Conservation (phyloP, 1,140 invertebrate genomes). For the Lineus longissimus region DNA sequence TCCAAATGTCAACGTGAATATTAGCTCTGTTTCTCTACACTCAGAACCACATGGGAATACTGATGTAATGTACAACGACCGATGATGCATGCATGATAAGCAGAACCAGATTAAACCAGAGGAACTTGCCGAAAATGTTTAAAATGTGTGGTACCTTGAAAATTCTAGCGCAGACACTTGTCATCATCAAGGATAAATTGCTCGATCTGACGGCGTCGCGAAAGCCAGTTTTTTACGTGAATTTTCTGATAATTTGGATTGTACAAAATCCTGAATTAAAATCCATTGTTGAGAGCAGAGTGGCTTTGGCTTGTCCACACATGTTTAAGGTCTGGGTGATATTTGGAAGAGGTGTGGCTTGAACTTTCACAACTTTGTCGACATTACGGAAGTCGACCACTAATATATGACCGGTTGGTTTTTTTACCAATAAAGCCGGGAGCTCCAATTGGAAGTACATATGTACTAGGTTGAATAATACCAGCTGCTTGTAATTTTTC, state of each 20-base stretch:
- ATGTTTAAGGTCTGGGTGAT: slow-evolving; percentile 31
- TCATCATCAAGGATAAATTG: no score
- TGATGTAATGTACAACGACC: no score
- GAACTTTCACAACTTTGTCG: slow-evolving; percentile 22
- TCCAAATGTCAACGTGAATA: no score
- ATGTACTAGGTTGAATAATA: no score
- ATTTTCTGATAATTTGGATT: slow-evolving; percentile 40
- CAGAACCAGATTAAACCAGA: no score
- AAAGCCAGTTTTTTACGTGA: slow-evolving; percentile 46
- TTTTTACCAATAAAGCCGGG: slow-evolving; percentile 34
- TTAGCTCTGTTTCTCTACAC: no score
- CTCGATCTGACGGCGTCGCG: slow-evolving; percentile 11
- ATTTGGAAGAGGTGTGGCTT: slow-evolving; percentile 24
- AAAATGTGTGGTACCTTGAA: no score
- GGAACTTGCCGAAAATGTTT: no score
- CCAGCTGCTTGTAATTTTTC: no score
- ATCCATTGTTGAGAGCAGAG: slow-evolving; percentile 26
- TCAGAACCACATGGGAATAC: no score
- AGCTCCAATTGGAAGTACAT: slow-evolving; percentile 33
- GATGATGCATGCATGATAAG: no score
- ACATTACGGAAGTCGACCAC: slow-evolving; percentile 33
- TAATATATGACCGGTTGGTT: slow-evolving; percentile 30
- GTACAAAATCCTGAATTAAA: slow-evolving; percentile 43
- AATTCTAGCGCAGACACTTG: no score
- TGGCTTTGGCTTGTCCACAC: slow-evolving; percentile 13